These are phyloP conservation scores for Okapia johnstoni DNA, from an alignment of 2,113 vertebrate species.

Conservation along the genomic window DNA sequence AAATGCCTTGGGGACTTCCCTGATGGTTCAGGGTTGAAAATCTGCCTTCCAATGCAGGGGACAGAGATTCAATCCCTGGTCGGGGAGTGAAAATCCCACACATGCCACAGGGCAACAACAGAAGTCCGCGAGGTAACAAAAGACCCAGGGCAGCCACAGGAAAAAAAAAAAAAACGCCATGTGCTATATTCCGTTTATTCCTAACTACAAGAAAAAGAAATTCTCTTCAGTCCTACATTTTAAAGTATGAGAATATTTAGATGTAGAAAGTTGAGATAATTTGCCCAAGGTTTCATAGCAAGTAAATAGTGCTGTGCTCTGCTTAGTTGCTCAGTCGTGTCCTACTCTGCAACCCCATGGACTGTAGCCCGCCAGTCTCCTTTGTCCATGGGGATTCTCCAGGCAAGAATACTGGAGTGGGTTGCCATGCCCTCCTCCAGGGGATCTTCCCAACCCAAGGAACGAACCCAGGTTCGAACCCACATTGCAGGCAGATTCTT, in stretches of 20 bases:
- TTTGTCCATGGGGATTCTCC: not conserved
- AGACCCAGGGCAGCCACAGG: not conserved
- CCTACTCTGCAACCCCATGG: not conserved
- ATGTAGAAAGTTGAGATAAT: not conserved
- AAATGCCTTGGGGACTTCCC: not conserved
- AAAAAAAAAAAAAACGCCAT: not conserved
- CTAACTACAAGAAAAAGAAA: not conserved
- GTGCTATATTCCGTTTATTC: not conserved
- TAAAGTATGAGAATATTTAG: not conserved
- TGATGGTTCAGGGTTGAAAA: not conserved
- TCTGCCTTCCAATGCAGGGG: not conserved
- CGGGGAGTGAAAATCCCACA: not conserved
- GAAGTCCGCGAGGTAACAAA: not conserved
- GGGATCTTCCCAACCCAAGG: not conserved
- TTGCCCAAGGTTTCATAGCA: not conserved
- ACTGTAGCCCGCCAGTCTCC: rapidly evolving
- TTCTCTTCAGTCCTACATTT: not conserved
- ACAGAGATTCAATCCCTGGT: not conserved
- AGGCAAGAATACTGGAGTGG: not conserved
- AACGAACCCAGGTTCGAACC: not conserved
- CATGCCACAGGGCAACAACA: not conserved
- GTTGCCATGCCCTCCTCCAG: not conserved
- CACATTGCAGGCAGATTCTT: not conserved
- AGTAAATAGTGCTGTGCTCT: not conserved
- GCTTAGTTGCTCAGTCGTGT: not conserved